Conservation (phyloP, 2,113 vertebrate genomes). For the Sorex fumeus region DNA sequence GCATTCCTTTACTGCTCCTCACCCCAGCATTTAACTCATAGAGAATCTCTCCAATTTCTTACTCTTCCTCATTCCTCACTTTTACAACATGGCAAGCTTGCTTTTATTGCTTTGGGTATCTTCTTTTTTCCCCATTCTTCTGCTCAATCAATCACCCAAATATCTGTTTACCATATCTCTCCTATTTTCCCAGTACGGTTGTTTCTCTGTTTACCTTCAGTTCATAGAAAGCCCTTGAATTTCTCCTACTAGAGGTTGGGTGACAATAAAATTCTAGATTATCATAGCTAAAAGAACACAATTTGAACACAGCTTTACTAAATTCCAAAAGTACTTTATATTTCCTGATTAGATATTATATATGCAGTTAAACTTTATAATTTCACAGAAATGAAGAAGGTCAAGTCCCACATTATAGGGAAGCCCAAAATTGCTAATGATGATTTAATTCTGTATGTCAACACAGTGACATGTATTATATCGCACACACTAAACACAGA, state of each 20-base stretch:
- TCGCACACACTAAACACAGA: not conserved
- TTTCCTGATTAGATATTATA: not conserved
- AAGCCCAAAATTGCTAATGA: not conserved
- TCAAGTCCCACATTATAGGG: not conserved
- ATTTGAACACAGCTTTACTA: not conserved
- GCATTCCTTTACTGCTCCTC: not conserved
- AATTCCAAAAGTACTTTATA: constrained; percentile 14
- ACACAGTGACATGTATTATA: not conserved
- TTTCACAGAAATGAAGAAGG: not conserved
- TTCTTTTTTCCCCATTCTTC: not conserved
- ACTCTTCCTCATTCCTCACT: not conserved
- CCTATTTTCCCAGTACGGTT: not conserved
- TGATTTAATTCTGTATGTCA: not conserved
- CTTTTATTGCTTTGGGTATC: not conserved
- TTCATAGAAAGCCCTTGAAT: not conserved
- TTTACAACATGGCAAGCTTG: not conserved
- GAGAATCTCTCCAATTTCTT: not conserved
- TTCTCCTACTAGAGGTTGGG: not conserved
- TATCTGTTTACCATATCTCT: not conserved
- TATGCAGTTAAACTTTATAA: not conserved
- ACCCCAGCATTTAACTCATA: not conserved
- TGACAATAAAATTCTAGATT: not conserved
- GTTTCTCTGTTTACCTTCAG: not conserved
- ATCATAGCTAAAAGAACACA: not conserved
- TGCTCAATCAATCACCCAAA: rapidly evolving